Percentiles rank a stretch among this genome's conserved stretches.
phyloP scores from a whole-genome alignment of 2,888 invertebrate genomes.

The Rhogogaster chlorosoma region DNA sequence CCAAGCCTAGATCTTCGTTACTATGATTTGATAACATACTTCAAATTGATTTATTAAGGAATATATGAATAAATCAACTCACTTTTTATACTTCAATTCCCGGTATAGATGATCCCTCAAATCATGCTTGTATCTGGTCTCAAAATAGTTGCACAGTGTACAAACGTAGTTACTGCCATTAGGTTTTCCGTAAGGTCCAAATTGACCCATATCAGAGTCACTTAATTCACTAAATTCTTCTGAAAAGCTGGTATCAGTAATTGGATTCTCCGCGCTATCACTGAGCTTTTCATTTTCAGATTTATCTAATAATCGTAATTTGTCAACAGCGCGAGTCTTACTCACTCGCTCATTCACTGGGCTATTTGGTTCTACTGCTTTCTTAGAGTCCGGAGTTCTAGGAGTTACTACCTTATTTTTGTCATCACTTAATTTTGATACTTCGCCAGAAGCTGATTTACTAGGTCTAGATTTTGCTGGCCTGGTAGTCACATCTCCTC shows the following conservation, averaged over 20 bases:
- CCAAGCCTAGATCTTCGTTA: neutral
- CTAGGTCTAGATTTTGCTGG: constrained; percentile 63
- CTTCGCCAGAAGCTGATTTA: constrained; percentile 65
- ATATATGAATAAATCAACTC: constrained; percentile 64
- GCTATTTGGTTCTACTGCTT: constrained; percentile 47
- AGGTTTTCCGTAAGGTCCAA: constrained; percentile 79
- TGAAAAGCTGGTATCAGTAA: constrained; percentile 11
- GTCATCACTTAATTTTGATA: constrained; percentile 51
- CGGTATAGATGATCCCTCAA: constrained; percentile 85
- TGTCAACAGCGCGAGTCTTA: constrained; percentile 46
- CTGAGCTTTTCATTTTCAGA: neutral
- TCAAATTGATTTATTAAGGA: neutral
- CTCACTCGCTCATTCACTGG: constrained; percentile 32
- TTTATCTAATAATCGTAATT: constrained; percentile 45
- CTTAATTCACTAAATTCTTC: constrained; percentile 54
- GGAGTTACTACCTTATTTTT: neutral
- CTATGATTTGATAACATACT: neutral
- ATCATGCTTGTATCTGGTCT: constrained; percentile 80
- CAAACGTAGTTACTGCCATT: constrained; percentile 81
- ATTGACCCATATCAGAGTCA: constrained; percentile 58
- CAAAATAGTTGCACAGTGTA: constrained; percentile 82
- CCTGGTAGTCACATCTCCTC: constrained; percentile 59
- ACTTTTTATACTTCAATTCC: constrained; percentile 85
- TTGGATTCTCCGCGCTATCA: constrained; percentile 59
- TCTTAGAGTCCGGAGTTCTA: constrained; percentile 54